phyloP scores from a whole-genome alignment of 2,888 invertebrate genomes.

The Polymixis flavicincta region DNA sequence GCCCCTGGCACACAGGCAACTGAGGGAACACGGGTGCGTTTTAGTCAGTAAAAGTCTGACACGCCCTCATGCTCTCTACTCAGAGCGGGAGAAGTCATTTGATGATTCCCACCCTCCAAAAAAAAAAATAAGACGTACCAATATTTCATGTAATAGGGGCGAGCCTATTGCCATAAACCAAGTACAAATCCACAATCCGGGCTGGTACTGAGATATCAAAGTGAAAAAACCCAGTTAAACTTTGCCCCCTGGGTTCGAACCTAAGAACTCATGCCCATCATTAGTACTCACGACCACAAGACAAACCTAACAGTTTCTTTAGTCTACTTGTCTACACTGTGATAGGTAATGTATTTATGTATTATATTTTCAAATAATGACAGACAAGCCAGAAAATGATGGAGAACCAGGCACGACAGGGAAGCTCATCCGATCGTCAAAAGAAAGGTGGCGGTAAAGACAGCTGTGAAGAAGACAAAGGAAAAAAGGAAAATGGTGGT shows the following conservation, averaged over 20 bases:
- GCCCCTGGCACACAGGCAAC: too few relatives aligned
- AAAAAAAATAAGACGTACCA: background rate
- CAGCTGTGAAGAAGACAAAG: background rate
- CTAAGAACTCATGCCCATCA: background rate
- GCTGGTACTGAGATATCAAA: background rate
- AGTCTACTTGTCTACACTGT: background rate
- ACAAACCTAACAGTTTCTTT: background rate
- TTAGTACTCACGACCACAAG: too few relatives aligned
- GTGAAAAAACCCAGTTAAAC: background rate
- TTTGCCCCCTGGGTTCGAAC: background rate
- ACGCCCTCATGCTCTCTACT: too few relatives aligned
- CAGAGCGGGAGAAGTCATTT: too few relatives aligned
- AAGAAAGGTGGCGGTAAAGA: background rate
- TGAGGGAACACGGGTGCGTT: too few relatives aligned
- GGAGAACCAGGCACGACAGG: background rate
- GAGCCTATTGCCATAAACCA: background rate
- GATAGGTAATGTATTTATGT: background rate
- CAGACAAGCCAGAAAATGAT: constrained; percentile 19
- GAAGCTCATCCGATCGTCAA: background rate
- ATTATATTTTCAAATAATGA: background rate
- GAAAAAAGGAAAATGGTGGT: accelerated
- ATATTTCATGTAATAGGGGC: background rate
- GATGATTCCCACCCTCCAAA: too few relatives aligned
- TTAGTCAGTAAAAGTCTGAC: too few relatives aligned
- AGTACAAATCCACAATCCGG: background rate